A percentile compares a stretch with the other conserved stretches of the same genome.
Conservation (phyloP, 2,797 vertebrate species). For the Lagocephalus sceleratus region DNA sequence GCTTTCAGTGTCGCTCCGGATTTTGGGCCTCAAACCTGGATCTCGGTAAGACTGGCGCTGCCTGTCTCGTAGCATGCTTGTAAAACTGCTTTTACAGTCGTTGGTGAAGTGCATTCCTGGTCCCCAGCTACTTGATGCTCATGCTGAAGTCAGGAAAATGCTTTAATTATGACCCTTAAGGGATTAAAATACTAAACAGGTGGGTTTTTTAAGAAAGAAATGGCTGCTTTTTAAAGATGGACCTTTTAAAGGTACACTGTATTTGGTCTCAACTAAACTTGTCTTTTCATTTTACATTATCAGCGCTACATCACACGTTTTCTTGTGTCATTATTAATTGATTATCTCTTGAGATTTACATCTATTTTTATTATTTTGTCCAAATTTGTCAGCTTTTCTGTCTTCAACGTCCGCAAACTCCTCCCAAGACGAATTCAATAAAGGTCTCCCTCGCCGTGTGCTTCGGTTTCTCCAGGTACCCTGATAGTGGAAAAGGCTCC, state of each 20-base stretch:
- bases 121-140: no score
- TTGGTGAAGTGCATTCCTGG: no score
- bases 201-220: not conserved
- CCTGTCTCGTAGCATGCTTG: no score
- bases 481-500: conserved; percentile 74
- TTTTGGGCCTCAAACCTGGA: conserved; percentile 83
- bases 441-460: no score
- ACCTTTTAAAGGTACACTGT: no score
- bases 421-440: no score
- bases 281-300: not conserved
- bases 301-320: not conserved
- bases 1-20: conserved; percentile 79
- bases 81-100: no score
- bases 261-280: conserved; percentile 2
- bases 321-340: not conserved
- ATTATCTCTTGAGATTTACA: no score
- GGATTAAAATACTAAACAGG: not conserved
- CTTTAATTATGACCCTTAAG: not conserved
- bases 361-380: not conserved
- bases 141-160: not conserved
- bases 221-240: not conserved
- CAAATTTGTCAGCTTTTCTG: no score
- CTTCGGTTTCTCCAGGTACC: conserved; percentile 60
- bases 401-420: not conserved
- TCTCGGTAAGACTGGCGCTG: conserved; percentile 68